Base-by-base conservation (phyloP, 2,888 invertebrate genomes). In the Drosophila austrosaltans region DNA sequence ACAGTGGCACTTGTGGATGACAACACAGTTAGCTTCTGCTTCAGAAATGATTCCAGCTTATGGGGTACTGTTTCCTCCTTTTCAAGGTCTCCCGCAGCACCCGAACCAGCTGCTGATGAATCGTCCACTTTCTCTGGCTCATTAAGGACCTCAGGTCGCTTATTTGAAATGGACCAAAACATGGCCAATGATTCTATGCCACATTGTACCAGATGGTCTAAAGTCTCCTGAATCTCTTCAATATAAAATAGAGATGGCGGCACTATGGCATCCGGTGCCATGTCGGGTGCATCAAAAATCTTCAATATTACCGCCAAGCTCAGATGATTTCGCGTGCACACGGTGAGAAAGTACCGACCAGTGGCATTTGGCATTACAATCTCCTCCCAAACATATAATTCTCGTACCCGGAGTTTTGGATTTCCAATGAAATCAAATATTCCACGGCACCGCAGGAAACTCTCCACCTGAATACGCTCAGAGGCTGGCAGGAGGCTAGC, bases 161-260 rank as follows among this genome's bases (percentile, higher is more conserved):
- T 94, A 89, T 96, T 96, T 0, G 95, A 94, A 0, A 93, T 90
- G 72, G 96, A 93, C 95, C 96, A 95, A 63, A 91, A 91, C 48
- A 94, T 94, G 8, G 96, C 94, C 61, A 96, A 93, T 77, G 95
- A 95, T 72, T 96, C 94, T 22, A 97, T 93, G 3, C 96, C 96
- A 12, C 96, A 94, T 77, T 96, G 96, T 81, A 95, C 95, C 0
- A 97, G 93, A 77, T 96, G 94, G 60, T 96, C 95, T 2, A 98
- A 91, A 1, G 97, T 97, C 74, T 97, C 96, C 91, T 97, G 96
- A 61, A 96, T 97, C 92, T 98, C 98, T 92, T 98, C 97, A 0
- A 98, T 96, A 85, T 97, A 97, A 92, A 97, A 96, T 2, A 90
- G 54, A 0, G 91, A 89, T 0, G 91, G 91, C 0, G 89, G 82